These are phyloP conservation scores for Mobula hypostoma DNA, from an alignment of 2,113 vertebrate genomes.

Conservation along the genomic window DNA sequence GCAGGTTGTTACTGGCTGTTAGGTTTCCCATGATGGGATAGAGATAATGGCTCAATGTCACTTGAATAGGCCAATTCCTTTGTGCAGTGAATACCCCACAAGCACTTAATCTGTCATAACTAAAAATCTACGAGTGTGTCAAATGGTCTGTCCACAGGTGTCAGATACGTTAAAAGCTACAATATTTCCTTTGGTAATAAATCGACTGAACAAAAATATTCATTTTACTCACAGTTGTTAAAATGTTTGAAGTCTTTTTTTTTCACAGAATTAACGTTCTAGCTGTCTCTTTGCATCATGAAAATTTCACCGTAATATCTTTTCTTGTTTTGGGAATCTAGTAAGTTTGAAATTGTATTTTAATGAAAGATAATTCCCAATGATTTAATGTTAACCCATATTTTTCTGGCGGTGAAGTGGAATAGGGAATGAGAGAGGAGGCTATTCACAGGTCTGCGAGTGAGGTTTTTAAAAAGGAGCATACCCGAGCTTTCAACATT, in stretches of 20 bases:
- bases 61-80: not conserved
- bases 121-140: not conserved
- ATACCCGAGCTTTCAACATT: too few species aligned
- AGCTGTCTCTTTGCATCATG: not conserved
- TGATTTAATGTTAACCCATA: too few species aligned
- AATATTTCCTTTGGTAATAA: not conserved
- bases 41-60: not conserved
- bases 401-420: too few species aligned
- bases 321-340: not conserved
- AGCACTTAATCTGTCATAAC: not conserved
- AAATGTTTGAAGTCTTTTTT: not conserved
- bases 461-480: too few species aligned
- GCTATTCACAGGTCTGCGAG: too few species aligned
- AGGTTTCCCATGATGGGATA: not conserved
- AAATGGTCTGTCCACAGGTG: not conserved
- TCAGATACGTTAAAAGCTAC: not conserved
- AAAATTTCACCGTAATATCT: not conserved
- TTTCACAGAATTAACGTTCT: not conserved
- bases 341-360: not conserved
- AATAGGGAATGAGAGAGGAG: too few species aligned
- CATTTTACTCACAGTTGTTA: not conserved
- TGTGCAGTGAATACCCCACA: not conserved
- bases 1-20: not conserved
- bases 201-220: not conserved
- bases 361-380: too few species aligned